Evolutionary conservation across 2,797 vertebrate species (phyloP).

Genomic region (Lycodopsis pacificus): DNA sequence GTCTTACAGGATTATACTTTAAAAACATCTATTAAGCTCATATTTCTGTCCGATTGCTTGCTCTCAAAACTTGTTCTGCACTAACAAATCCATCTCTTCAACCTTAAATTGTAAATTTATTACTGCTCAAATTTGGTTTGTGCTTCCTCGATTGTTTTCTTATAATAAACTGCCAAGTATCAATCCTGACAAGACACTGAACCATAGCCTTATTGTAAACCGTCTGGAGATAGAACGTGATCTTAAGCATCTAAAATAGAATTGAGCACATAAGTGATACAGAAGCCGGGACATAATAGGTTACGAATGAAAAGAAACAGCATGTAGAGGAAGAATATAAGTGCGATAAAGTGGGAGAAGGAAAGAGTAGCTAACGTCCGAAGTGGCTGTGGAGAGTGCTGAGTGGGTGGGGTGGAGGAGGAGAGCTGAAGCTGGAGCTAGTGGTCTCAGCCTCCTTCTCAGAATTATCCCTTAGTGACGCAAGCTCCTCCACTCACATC

Average conservation of each 20-base stretch:
- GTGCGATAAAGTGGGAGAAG: constrained; percentile 63
- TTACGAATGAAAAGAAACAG: constrained; percentile 43
- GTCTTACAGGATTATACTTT: not conserved
- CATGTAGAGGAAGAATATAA: constrained; percentile 33
- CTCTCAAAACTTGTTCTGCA: not conserved
- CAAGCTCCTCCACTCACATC: constrained; percentile 84
- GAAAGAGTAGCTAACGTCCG: constrained; percentile 68
- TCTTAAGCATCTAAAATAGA: constrained; percentile 15
- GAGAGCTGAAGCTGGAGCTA: constrained; percentile 69
- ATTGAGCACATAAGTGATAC: not conserved
- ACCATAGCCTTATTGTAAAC: not conserved
- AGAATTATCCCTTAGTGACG: constrained; percentile 83
- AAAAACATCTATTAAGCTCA: constrained; percentile 1
- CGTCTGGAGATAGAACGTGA: not conserved
- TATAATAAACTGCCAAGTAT: not conserved
- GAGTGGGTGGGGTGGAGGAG: constrained; percentile 75
- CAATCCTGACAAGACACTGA: not conserved
- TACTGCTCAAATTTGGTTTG: not conserved
- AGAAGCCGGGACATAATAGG: constrained; percentile 36
- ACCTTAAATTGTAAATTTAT: not conserved
- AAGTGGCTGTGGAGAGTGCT: constrained; percentile 71
- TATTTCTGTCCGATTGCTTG: not conserved
- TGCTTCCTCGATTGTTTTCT: not conserved
- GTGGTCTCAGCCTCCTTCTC: constrained; percentile 78
- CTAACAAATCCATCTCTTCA: not conserved